Percentiles rank a stretch among this genome's conserved stretches.
These are phyloP conservation scores for Butastur rufipennis DNA, from an alignment of 2,113 vertebrate species.

Conservation along the genomic window DNA sequence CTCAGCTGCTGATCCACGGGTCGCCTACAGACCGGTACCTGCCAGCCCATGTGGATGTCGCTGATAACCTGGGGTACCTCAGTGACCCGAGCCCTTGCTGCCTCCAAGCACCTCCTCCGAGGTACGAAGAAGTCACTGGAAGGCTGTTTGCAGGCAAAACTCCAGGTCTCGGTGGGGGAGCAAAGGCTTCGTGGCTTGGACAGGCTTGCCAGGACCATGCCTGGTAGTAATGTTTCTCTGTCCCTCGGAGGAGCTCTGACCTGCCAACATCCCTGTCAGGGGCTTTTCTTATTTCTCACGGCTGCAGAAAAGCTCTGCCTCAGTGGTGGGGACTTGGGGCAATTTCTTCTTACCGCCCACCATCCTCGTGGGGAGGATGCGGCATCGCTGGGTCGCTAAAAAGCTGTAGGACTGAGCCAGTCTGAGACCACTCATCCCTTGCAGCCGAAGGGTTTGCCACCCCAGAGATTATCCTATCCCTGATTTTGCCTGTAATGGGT, in stretches of 20 bases:
- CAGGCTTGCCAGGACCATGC: neutral
- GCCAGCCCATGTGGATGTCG: neutral
- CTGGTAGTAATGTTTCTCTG: neutral
- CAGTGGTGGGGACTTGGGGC: neutral
- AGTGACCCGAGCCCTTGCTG: neutral
- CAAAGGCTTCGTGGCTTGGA: neutral
- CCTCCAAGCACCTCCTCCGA: neutral
- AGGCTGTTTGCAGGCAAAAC: neutral
- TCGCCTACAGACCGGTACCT: neutral
- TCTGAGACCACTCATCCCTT: neutral
- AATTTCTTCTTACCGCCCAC: neutral
- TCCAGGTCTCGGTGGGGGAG: neutral
- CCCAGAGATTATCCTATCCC: neutral
- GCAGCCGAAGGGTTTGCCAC: neutral
- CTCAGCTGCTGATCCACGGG: neutral
- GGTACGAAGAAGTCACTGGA: neutral
- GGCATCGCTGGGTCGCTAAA: neutral
- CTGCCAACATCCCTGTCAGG: too few species aligned
- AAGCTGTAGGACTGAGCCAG: neutral
- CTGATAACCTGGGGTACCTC: neutral
- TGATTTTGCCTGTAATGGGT: neutral
- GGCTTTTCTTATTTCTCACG: neutral
- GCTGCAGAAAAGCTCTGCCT: neutral
- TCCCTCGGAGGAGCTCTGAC: neutral
- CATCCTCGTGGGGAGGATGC: rapidly evolving